phyloP scores from a whole-genome alignment of 2,797 vertebrate genomes.

The Myiothlypis coronata region DNA sequence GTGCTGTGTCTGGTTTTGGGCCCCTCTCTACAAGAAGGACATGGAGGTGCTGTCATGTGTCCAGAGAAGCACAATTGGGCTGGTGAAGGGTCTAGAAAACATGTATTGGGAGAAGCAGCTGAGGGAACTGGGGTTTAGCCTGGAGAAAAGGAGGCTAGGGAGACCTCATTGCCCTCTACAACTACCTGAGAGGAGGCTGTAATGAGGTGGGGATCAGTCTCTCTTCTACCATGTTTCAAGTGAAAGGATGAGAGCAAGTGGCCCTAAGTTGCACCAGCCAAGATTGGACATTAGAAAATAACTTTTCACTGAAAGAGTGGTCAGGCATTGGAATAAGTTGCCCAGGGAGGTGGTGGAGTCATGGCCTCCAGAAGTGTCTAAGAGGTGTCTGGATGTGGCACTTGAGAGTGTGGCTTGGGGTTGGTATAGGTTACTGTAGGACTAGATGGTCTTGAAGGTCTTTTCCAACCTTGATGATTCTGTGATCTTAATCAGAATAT shows the following conservation, averaged over 20 bases:
- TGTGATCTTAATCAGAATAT: background rate
- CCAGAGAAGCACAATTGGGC: background rate
- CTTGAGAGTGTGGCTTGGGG: background rate
- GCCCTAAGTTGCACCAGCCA: background rate
- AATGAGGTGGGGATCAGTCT: background rate
- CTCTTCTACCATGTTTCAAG: background rate
- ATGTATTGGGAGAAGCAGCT: background rate
- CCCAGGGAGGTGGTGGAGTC: background rate
- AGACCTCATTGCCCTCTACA: background rate
- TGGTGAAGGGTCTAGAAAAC: background rate
- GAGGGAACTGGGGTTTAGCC: background rate
- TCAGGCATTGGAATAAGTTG: background rate
- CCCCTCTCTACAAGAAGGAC: background rate
- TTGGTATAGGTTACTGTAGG: background rate
- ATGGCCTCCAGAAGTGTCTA: background rate
- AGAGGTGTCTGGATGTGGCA: background rate
- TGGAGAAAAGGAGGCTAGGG: background rate
- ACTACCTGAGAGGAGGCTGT: background rate
- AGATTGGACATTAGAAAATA: background rate
- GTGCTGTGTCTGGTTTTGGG: background rate
- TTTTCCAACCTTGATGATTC: background rate
- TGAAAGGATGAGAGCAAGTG: background rate
- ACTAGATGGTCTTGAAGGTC: background rate
- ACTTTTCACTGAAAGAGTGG: background rate
- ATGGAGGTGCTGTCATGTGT: fast-evolving